A percentile compares a stretch with the other conserved stretches of the same genome.
Evolutionary conservation across 2,888 invertebrate species (phyloP).

Genomic region (Sympetrum striolatum): DNA sequence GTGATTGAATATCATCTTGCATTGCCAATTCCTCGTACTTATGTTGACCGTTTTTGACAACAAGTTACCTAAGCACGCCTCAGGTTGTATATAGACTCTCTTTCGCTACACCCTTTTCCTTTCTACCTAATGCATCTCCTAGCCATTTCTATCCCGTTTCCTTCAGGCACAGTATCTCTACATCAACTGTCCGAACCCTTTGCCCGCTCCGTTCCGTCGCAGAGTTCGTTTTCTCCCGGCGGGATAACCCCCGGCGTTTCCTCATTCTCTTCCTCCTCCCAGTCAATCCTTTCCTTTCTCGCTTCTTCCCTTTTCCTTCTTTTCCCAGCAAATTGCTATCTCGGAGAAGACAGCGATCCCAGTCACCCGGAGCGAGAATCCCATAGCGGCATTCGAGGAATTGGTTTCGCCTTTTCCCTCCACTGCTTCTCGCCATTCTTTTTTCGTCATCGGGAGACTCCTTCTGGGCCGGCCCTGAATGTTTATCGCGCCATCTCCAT

Average conservation of each 20-base stretch:
- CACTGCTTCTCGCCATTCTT: not conserved
- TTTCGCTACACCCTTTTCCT: too few species aligned
- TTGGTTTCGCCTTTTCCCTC: not conserved
- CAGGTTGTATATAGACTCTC: too few species aligned
- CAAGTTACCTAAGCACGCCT: too few species aligned
- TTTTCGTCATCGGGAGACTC: not conserved
- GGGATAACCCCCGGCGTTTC: not conserved
- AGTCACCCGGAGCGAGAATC: slow-evolving; percentile 30
- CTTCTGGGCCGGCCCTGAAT: not conserved
- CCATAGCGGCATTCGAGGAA: not conserved
- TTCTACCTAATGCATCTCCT: not conserved
- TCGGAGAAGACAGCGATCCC: slow-evolving; percentile 20
- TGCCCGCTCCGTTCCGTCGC: not conserved
- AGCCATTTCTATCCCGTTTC: not conserved
- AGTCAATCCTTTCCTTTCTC: not conserved
- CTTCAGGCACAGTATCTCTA: not conserved
- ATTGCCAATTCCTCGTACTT: too few species aligned
- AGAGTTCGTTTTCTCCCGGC: not conserved
- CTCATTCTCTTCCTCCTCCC: not conserved
- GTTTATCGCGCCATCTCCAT: not conserved
- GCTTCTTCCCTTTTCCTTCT: not conserved
- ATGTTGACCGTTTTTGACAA: too few species aligned
- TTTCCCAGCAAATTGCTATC: slow-evolving; percentile 9
- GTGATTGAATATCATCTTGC: too few species aligned
- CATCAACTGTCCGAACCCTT: slow-evolving; percentile 4